Percentiles rank a stretch among this genome's conserved stretches.
These are phyloP conservation scores for Halcyon leucocephala DNA, from an alignment of 2,797 vertebrate genomes.

Conservation along the genomic window DNA sequence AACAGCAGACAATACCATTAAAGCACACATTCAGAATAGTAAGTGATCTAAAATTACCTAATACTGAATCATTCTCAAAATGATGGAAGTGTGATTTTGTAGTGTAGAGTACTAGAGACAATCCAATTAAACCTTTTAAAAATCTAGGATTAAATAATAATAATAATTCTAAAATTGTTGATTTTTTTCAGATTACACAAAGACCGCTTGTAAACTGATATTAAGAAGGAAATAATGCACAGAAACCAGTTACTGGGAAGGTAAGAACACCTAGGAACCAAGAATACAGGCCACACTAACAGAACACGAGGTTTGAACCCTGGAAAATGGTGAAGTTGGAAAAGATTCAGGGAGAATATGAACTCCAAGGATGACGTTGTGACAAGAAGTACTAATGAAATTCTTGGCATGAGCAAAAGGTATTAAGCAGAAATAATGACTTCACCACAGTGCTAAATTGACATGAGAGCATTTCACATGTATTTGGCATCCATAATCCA, in stretches of 20 bases:
- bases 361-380: background rate
- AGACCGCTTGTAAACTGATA: background rate
- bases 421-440: background rate
- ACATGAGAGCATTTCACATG: background rate
- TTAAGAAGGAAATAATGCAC: background rate
- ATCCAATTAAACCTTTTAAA: background rate
- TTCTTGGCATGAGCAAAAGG: background rate
- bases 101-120: background rate
- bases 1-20: background rate
- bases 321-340: background rate
- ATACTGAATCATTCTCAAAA: background rate
- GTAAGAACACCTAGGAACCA: background rate
- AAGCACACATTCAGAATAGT: background rate
- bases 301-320: background rate
- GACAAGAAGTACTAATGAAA: background rate
- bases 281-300: background rate
- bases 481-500: background rate
- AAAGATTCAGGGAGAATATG: background rate
- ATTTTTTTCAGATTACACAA: background rate
- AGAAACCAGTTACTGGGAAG: background rate
- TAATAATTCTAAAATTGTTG: background rate
- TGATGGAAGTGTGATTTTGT: background rate
- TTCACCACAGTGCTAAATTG: background rate
- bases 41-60: background rate
- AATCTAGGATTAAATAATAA: background rate